Evolutionary conservation across 2,888 invertebrate genomes (phyloP), one percentile per base, ranked within the genome.

Genomic region (Norana najaformis): DNA sequence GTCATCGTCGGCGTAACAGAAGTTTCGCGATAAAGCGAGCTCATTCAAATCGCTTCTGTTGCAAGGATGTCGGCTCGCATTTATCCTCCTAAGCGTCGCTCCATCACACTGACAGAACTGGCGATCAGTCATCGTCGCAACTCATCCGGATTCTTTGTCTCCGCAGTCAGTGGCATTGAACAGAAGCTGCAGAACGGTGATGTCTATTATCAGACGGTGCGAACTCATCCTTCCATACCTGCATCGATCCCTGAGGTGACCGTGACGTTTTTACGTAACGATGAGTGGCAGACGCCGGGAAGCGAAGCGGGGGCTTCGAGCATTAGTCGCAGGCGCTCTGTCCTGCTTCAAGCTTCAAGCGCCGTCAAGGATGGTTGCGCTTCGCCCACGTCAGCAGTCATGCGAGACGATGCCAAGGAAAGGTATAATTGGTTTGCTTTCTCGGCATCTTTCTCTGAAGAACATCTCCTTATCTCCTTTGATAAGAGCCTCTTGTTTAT

Each of bases 171-270:
- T 13, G 41, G 82, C 20, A 5, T 38, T 20, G 89, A 36, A 34
- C 88, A n/a, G 38, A 34, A 16, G 88, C 38, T 88, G 14, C 35
- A 36, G n/a, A 93, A 93, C 35, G 93, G 93, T 4, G 93, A 93
- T 88, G 91, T 92, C 0, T 93, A 91, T 90, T 93, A 93, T 89
- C 92, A 91, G 89, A 93, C 93, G n/a, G 92, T 93, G 36, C 89
- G 91, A 37, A 91, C 91, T 20, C 93, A 92, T 83, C 93, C 93
- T 11, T 93, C 93, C 11, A 89, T 93, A 13, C 92, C 92, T 4
- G 8, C 11, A 6, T n/a, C 13, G 69, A 92, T 35, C 23, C 85
- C 85, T 23, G 85, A 85, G 85, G 85, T 85, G 36, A 85, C 35
- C 37, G 36, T 85, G 85, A 85, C 85, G 20, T 85, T 85, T 37